phyloP scores from a whole-genome alignment of 2,888 invertebrate genomes.

The Exephanes ischioxanthus region DNA sequence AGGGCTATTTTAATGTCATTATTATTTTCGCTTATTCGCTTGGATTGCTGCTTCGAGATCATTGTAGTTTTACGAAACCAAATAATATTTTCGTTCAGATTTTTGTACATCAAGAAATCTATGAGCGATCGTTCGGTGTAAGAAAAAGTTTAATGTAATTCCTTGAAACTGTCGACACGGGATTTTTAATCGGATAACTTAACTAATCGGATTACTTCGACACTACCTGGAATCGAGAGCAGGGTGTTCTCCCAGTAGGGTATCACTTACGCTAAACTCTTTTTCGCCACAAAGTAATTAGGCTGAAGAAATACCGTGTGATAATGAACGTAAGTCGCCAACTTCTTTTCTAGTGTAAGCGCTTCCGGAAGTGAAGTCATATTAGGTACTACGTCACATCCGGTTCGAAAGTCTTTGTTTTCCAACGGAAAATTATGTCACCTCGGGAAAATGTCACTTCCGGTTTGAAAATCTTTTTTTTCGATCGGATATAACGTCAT shows the following conservation, averaged over 20 bases:
- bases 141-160: conserved; percentile 2
- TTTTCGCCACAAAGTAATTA: too few species aligned
- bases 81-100: background rate
- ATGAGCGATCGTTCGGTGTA: background rate
- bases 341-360: too few species aligned
- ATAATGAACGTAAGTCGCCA: too few species aligned
- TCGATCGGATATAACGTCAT: too few species aligned
- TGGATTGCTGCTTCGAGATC: background rate
- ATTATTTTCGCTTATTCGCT: background rate
- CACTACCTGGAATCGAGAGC: background rate
- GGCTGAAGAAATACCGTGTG: too few species aligned
- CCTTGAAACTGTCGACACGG: background rate
- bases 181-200: background rate
- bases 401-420: too few species aligned
- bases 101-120: background rate
- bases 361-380: too few species aligned
- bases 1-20: background rate
- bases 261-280: too few species aligned
- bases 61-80: background rate
- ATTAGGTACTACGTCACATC: too few species aligned
- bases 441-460: too few species aligned
- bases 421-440: too few species aligned
- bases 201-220: conserved; percentile 57
- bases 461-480: too few species aligned
- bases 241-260: background rate